A percentile compares a stretch with the other conserved stretches of the same genome.
phyloP scores from a whole-genome alignment of 37 sponge, comb jelly and placozoan species.

The Haliclona indistincta region DNA sequence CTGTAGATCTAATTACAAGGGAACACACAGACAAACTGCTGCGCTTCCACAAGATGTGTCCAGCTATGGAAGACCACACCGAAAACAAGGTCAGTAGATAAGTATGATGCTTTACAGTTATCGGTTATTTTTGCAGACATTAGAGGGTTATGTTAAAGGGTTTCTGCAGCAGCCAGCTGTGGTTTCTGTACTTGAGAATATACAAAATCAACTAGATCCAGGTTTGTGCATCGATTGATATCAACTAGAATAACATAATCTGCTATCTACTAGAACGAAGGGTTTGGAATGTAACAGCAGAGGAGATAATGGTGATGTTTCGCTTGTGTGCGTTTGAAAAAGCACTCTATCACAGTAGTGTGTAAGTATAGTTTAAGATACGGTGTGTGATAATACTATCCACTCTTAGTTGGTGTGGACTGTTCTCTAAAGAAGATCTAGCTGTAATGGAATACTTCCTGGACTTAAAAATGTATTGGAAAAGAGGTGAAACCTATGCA shows the following conservation, averaged over 20 bases:
- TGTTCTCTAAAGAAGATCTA: slow-evolving; percentile 5
- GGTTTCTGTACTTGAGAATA: background rate
- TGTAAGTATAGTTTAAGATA: background rate
- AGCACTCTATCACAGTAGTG: background rate
- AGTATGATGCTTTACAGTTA: background rate
- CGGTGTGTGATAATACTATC: too few relatives aligned
- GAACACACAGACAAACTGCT: background rate
- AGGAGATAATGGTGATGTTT: background rate
- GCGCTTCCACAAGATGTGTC: background rate
- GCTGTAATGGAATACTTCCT: slow-evolving; percentile 1
- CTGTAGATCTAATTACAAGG: too few relatives aligned
- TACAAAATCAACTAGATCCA: background rate
- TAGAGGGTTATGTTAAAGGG: background rate
- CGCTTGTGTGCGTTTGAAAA: background rate
- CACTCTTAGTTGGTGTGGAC: slow-evolving; percentile 20
- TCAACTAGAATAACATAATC: background rate
- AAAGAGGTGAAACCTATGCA: slow-evolving; percentile 5
- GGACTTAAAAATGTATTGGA: slow-evolving; percentile 23
- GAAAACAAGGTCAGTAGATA: background rate
- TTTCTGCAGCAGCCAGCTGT: background rate
- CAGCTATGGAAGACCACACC: background rate
- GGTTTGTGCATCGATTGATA: background rate
- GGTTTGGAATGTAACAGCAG: background rate
- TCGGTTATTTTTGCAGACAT: background rate
- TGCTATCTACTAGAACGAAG: background rate